Evolutionary conservation across 2,113 vertebrate species (phyloP).

Genomic region (Epinephelus fuscoguttatus): DNA sequence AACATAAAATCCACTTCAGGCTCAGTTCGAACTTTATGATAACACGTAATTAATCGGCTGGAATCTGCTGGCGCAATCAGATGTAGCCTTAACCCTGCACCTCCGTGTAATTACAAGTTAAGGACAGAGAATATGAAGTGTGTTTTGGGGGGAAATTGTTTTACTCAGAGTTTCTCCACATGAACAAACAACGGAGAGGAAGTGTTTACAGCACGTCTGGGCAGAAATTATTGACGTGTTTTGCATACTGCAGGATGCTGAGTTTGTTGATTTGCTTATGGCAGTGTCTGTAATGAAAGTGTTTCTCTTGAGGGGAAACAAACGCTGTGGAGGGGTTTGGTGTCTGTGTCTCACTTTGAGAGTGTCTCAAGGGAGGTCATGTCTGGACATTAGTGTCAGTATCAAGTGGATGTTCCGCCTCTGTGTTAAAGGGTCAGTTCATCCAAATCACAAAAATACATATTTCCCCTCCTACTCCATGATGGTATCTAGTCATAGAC

Average conservation of each 20-base stretch:
- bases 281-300: slow-evolving; percentile 49
- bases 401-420: slow-evolving; percentile 36
- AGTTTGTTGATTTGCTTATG: slow-evolving; percentile 58
- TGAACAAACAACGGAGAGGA: slow-evolving; percentile 70
- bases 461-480: neutral
- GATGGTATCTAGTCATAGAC: neutral
- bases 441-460: neutral
- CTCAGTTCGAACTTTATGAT: slow-evolving; percentile 71
- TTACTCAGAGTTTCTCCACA: slow-evolving; percentile 49
- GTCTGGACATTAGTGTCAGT: slow-evolving; percentile 43
- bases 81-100: slow-evolving; percentile 72
- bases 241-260: slow-evolving; percentile 28
- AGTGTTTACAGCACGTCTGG: slow-evolving; percentile 67
- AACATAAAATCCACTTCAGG: slow-evolving; percentile 74
- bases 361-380: slow-evolving; percentile 18
- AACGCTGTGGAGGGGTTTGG: slow-evolving; percentile 41
- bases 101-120: slow-evolving; percentile 65
- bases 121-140: slow-evolving; percentile 51
- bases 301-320: slow-evolving; percentile 47
- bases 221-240: slow-evolving; percentile 24
- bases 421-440: neutral
- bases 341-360: slow-evolving; percentile 29
- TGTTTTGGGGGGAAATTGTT: slow-evolving; percentile 41
- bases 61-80: slow-evolving; percentile 80
- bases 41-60: slow-evolving; percentile 79